Conservation (phyloP, 2,888 invertebrate genomes). For the Pyrrhia umbra region DNA sequence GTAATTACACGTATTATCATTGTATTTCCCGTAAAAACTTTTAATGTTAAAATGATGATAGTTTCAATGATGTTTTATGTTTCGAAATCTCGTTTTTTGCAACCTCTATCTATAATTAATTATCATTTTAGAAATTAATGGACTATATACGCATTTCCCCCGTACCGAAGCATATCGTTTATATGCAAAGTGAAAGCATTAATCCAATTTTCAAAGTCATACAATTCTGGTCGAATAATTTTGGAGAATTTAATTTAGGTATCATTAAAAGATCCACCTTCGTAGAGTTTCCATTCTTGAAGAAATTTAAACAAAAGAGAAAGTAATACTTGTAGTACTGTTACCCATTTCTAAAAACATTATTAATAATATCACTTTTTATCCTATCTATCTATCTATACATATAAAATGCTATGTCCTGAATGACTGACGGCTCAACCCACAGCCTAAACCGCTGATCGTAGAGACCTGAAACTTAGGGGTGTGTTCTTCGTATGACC, state of each 20-base stretch:
- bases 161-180: slow-evolving; percentile 13
- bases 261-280: slow-evolving; percentile 3
- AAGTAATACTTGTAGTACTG: slow-evolving; percentile 33
- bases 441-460: too few species aligned
- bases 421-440: too few species aligned
- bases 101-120: slow-evolving; percentile 43
- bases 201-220: slow-evolving; percentile 13
- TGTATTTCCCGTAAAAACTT: too few species aligned
- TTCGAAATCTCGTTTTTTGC: slow-evolving; percentile 31
- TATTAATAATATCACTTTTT: too few species aligned
- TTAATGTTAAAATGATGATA: slow-evolving; percentile 39
- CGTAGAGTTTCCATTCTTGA: slow-evolving; percentile 3
- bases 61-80: slow-evolving; percentile 45
- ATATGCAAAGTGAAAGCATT: slow-evolving; percentile 50
- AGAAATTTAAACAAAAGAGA: slow-evolving; percentile 28
- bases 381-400: too few species aligned
- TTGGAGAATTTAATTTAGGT: slow-evolving; percentile 26
- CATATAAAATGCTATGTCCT: too few species aligned
- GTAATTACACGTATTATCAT: too few species aligned
- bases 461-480: too few species aligned
- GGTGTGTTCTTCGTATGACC: too few species aligned
- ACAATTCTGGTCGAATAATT: slow-evolving; percentile 28
- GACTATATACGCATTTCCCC: slow-evolving; percentile 14
- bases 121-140: slow-evolving; percentile 43
- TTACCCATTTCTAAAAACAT: too few species aligned